Evolutionary conservation across 2,888 invertebrate genomes (phyloP).

Genomic region (Chaitophorus viminalis): DNA sequence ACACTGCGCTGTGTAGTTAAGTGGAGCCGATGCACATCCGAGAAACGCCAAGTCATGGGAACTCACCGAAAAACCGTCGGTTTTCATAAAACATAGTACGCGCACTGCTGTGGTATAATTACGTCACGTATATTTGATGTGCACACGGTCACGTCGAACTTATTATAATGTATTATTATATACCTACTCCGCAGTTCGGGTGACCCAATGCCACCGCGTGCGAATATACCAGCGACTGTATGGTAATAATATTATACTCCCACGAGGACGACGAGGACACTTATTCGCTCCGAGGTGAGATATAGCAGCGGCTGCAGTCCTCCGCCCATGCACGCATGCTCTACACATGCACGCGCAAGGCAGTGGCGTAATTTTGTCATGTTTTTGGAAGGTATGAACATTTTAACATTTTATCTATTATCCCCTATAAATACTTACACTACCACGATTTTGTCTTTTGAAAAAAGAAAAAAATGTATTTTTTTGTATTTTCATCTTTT

Average conservation of each 20-base stretch:
- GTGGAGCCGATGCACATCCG: neutral
- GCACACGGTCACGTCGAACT: neutral
- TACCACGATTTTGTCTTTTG: too few species aligned
- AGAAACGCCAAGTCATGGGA: neutral
- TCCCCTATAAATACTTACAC: too few species aligned
- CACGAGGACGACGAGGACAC: constrained; percentile 4
- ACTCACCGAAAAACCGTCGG: constrained; percentile 24
- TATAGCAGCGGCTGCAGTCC: neutral
- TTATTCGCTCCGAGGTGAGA: constrained; percentile 22
- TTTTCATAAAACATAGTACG: neutral
- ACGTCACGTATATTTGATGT: neutral
- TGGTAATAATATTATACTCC: neutral
- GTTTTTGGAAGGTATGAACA: too few species aligned
- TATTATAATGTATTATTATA: too few species aligned
- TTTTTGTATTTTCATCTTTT: too few species aligned
- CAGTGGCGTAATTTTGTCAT: too few species aligned
- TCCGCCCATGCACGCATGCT: neutral
- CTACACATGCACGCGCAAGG: too few species aligned
- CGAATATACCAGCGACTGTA: neutral
- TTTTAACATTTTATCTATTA: too few species aligned
- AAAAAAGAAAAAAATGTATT: too few species aligned
- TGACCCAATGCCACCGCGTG: neutral
- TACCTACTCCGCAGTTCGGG: neutral
- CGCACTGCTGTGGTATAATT: neutral
- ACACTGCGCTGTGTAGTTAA: neutral